Base-by-base conservation (phyloP, 1,140 invertebrate species). In the Rhagoletis pomonella region DNA sequence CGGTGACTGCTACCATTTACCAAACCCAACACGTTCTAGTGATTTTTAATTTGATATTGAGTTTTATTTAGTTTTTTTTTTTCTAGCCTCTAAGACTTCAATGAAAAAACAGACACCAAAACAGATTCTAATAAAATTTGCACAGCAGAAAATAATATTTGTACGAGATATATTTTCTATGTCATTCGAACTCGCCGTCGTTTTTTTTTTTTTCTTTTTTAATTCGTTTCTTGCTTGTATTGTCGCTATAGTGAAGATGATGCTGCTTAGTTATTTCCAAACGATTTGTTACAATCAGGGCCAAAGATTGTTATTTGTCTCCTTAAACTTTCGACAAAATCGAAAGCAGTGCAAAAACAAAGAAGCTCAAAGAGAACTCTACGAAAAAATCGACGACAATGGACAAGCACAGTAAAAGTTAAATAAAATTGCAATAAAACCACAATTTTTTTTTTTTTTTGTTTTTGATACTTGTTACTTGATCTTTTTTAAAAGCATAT, bases 91-190 rank as follows among this genome's bases (percentile, higher is more conserved):
- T 81, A 62, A 84, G 77, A 62, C 14, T 55, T 67, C 14, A n/a
- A 47, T 55, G 73, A 55, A 55, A 55, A 87, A 86, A 87, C 17
- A 60, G 87, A 88, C 87, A 88, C 87, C 87, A 88, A 88, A 88
- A 88, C 87, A 88, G 87, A 88, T 88, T 69, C 69, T 47, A 14
- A 86, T 59, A 87, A 59, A 86, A 67, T 64, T 29, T 19, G 50
- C 55, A 69, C 19, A 69, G 50, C 55, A 87, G 86, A 87, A 87
- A 87, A 87, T 87, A 87, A 87, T 87, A 87, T 87, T 87, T 73
- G 59, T 87, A 55, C 19, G 47, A 77, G 67, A 55, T 87, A 73
- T 73, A 69, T 87, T 42, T 73, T 77, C 77, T 60, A 19, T 85
- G 12, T 60, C 19, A 85, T 69, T n/a, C 67, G 29, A 4, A 69